Percentiles rank a stretch among this genome's conserved stretches.
These are phyloP conservation scores for Pangasius sanitwongsei DNA, from an alignment of 2,797 vertebrate genomes.

Conservation along the genomic window DNA sequence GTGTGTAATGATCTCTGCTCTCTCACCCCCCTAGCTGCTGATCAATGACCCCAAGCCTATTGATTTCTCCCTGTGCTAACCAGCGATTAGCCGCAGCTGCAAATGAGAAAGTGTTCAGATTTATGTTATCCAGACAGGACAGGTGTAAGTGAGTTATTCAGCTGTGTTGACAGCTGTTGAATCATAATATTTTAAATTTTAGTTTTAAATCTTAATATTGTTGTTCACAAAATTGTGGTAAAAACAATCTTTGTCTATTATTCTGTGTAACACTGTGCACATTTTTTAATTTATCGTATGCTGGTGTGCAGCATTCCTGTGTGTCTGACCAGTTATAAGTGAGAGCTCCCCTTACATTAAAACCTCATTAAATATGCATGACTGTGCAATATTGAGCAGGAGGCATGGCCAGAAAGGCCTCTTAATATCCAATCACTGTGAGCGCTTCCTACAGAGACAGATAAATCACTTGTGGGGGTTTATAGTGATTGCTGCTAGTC, in stretches of 20 bases:
- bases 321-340: constrained; percentile 19
- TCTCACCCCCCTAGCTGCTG: constrained; percentile 53
- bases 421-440: constrained; percentile 49
- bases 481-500: constrained; percentile 25
- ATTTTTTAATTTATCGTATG: neutral
- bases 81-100: constrained; percentile 20
- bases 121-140: neutral
- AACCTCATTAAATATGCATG: constrained; percentile 54
- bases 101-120: constrained; percentile 41
- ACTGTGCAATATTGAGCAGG: constrained; percentile 41
- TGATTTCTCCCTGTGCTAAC: constrained; percentile 61
- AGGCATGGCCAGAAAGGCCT: constrained; percentile 44
- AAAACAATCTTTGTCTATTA: neutral
- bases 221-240: neutral
- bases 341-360: constrained; percentile 44
- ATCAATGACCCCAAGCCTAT: constrained; percentile 68
- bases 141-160: neutral
- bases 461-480: constrained; percentile 50
- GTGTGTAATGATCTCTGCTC: constrained; percentile 67
- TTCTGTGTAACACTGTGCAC: neutral
- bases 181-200: neutral
- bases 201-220: neutral
- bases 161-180: neutral
- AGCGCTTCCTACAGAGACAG: constrained; percentile 37
- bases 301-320: neutral